Evolutionary conservation across 2,113 vertebrate species (phyloP), one percentile per base, ranked within the genome.

Genomic region (Plotosus lineatus): DNA sequence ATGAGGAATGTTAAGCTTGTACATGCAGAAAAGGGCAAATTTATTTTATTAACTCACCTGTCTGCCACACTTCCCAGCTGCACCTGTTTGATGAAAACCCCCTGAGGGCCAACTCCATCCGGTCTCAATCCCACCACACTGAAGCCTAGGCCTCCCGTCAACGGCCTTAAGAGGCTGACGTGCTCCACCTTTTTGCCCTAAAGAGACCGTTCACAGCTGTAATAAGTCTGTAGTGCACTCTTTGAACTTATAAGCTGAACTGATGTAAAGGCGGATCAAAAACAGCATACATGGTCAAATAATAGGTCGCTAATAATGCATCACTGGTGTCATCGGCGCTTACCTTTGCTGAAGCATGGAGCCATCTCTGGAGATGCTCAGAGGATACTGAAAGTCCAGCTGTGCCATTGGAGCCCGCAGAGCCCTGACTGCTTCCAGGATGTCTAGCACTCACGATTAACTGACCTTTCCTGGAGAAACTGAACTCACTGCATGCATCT

Each of bases 21-120:
- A 36, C 40, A 12, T 66, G 36, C 9, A 66, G 3, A 66, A 66
- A 36, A 38, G 3, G 9, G 19, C 31, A 61, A 1, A 65, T 71
- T 3, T 1, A 75, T 75, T 38, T 75, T 56, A 40, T 11, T 3
- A 26, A 56, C 92, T 93, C 82, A 97, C 97, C 96, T 96, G 93
- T 96, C 95, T 8, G 96, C 97, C 75, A 97, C 81, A 78, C 97
- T 94, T 86, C 96, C 96, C 1, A 93, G 93, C 86, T 98, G 97
- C 60, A 99, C 92, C 83, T 98, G 95, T 85, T 94, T 96, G 86
- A 99, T 91, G 55, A 97, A 97, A 80, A 98, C 95, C 3, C 94
- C 94, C 38, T 90, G 92, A 78, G 94, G 89, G 86, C 92, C 94
- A 79, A 90, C 80, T 55, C 84, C 93, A 68, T 90, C 91, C 23